Percentiles rank a stretch among this genome's conserved stretches.
Evolutionary conservation across 2,797 vertebrate genomes (phyloP).

Genomic region (Betta splendens): DNA sequence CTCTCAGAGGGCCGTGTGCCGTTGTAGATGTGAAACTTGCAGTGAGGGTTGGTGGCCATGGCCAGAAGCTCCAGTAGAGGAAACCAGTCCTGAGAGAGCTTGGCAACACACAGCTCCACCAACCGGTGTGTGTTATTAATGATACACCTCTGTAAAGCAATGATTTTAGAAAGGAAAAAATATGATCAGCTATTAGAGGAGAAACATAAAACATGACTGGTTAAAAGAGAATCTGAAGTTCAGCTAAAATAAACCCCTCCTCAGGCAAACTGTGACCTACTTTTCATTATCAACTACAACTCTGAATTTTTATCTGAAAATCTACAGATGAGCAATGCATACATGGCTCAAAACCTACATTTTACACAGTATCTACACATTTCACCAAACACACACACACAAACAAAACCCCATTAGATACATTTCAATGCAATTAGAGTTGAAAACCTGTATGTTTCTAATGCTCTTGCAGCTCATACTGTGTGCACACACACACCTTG

Average conservation of each 20-base stretch:
- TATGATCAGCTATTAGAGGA: background rate
- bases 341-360: too few species aligned
- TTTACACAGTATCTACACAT: too few species aligned
- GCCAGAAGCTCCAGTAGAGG: slow-evolving; percentile 98
- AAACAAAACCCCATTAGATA: too few species aligned
- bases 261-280: too few species aligned
- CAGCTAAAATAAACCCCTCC: background rate
- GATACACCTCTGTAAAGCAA: slow-evolving; percentile 90
- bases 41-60: slow-evolving; percentile 99
- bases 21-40: slow-evolving; percentile 99
- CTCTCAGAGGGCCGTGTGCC: slow-evolving; percentile 99
- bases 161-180: background rate
- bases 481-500: too few species aligned
- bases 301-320: too few species aligned
- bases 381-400: too few species aligned
- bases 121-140: slow-evolving; percentile 99
- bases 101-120: slow-evolving; percentile 98
- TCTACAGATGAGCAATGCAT: too few species aligned
- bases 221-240: background rate
- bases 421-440: too few species aligned
- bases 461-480: too few species aligned
- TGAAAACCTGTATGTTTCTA: too few species aligned
- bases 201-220: background rate
- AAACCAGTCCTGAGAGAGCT: slow-evolving; percentile 99
- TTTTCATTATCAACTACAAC: too few species aligned